phyloP scores from a whole-genome alignment of 2,113 vertebrate genomes.

The Mesembrinibis cayennensis region DNA sequence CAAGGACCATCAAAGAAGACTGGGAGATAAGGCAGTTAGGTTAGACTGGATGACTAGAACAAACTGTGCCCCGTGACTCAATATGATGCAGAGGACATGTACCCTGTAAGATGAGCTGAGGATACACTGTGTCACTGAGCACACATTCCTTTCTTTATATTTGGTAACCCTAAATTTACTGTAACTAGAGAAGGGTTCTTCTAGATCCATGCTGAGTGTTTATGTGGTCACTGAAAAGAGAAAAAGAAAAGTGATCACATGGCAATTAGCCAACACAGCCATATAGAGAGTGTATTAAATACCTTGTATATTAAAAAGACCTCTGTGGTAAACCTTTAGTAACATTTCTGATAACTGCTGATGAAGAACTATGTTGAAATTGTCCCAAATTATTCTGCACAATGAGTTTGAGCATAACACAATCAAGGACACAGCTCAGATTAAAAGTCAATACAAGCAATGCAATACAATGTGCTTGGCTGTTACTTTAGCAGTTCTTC shows the following conservation, averaged over 20 bases:
- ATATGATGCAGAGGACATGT: not conserved
- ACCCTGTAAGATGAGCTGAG: not conserved
- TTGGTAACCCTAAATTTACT: slow-evolving; percentile 27
- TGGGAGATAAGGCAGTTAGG: not conserved
- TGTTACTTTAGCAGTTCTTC: not conserved
- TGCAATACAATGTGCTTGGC: not conserved
- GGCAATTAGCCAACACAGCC: slow-evolving; percentile 36
- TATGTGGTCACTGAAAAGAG: slow-evolving; percentile 34
- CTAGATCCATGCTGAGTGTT: slow-evolving; percentile 16
- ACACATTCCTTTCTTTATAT: slow-evolving; percentile 5
- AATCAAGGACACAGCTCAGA: slow-evolving; percentile 18
- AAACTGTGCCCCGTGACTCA: not conserved
- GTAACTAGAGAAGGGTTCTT: slow-evolving; percentile 28
- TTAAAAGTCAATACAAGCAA: not conserved
- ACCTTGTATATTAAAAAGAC: not conserved
- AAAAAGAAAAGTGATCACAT: slow-evolving; percentile 12
- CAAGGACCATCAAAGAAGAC: not conserved
- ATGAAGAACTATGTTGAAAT: not conserved
- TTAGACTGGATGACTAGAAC: not conserved
- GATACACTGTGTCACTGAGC: not conserved
- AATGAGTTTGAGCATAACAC: not conserved
- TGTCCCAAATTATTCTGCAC: not conserved
- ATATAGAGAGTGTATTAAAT: slow-evolving; percentile 8
- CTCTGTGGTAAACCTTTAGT: slow-evolving; percentile 39
- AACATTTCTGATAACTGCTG: slow-evolving; percentile 43